A percentile compares a stretch with the other conserved stretches of the same genome.
Conservation (phyloP, 2,888 invertebrate species). For the Rotaria macrura region DNA sequence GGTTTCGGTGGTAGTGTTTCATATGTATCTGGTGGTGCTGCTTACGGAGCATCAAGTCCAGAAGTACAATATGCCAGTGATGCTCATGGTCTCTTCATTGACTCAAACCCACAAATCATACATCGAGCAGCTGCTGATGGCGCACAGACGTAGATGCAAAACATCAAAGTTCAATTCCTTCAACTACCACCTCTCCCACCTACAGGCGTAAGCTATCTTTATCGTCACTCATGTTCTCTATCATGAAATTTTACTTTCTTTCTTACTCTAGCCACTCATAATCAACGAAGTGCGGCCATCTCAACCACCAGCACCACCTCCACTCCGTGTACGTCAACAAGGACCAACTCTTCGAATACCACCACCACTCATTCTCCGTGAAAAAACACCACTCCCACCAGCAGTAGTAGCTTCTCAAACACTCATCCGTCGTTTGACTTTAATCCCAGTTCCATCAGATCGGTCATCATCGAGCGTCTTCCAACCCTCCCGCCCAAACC, state of each 20-base stretch:
- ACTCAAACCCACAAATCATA: background rate
- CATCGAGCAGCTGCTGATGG: background rate
- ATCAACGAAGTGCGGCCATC: background rate
- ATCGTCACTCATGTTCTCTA: background rate
- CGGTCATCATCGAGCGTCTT: background rate
- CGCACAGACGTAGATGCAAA: background rate
- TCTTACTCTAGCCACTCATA: background rate
- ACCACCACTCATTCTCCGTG: background rate
- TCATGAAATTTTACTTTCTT: background rate
- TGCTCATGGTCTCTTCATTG: background rate
- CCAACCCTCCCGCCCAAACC: background rate
- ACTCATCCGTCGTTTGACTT: background rate
- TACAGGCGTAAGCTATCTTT: background rate
- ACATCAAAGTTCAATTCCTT: background rate
- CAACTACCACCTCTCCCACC: background rate
- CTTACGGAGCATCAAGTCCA: too few relatives aligned
- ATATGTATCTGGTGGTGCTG: background rate
- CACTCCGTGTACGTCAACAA: background rate
- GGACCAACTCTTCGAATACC: background rate
- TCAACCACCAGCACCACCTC: background rate
- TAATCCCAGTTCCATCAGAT: background rate
- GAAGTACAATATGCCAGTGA: background rate
- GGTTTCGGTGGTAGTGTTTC: background rate
- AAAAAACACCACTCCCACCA: background rate
- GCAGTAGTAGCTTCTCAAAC: background rate